Conservation (phyloP, 1,140 invertebrate genomes). For the Chironomus striatipennis region DNA sequence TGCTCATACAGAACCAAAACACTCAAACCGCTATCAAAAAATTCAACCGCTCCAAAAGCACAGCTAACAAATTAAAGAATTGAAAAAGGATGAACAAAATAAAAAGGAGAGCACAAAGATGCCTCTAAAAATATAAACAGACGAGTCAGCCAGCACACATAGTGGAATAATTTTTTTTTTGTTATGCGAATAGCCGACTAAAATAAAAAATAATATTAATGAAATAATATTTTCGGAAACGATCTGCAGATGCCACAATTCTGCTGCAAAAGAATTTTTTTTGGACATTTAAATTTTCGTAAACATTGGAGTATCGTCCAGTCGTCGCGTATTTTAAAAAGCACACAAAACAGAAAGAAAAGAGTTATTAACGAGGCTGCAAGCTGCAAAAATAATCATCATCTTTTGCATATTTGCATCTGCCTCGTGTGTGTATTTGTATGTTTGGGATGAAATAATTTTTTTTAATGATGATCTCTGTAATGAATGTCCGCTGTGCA, state of each 20-base stretch:
- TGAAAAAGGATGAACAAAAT: no score
- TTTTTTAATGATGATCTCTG: no score
- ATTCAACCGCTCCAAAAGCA: no score
- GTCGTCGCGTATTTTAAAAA: background rate
- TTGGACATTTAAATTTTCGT: constrained; percentile 17
- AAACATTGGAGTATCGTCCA: background rate
- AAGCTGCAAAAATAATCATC: background rate
- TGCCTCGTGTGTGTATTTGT: background rate
- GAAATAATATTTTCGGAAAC: background rate
- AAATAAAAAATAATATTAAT: no score
- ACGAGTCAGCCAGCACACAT: background rate
- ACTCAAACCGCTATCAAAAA: no score
- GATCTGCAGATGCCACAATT: background rate
- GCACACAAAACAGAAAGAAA: background rate
- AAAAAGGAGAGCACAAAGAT: background rate
- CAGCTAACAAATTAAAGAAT: no score
- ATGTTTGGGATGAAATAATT: no score
- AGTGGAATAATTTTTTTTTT: no score
- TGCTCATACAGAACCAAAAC: no score
- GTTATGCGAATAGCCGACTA: no score
- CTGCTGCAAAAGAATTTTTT: constrained; percentile 4
- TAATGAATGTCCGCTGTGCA: no score
- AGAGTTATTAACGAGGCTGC: background rate
- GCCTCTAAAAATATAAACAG: constrained; percentile 14
- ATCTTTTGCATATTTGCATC: background rate